phyloP scores from a whole-genome alignment of 37 sponge, comb jelly and placozoan species.

The Cliona cf. orientalis region DNA sequence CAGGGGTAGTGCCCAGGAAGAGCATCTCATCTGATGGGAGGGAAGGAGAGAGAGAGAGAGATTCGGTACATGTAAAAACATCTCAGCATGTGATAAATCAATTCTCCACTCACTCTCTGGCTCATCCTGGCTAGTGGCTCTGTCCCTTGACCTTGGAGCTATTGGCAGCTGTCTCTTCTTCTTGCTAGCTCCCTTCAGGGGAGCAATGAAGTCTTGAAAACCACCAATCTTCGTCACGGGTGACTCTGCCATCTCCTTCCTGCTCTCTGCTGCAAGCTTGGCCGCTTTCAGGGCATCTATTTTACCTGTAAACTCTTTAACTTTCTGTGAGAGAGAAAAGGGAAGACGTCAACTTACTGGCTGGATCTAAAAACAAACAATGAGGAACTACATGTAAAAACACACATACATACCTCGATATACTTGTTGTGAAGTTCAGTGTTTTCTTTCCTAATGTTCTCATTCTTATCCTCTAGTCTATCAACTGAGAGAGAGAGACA shows the following conservation, averaged over 20 bases:
- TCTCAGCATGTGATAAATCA: too few species aligned
- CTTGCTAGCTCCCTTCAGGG: constrained; percentile 26
- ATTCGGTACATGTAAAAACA: too few species aligned
- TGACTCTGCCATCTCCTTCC: constrained; percentile 2
- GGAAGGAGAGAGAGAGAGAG: background rate
- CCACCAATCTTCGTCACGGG: constrained; percentile 24
- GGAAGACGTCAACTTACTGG: too few species aligned
- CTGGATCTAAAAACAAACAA: too few species aligned
- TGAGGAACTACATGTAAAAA: too few species aligned
- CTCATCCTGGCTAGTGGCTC: background rate
- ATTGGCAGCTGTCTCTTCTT: constrained; percentile 49
- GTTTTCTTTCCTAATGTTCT: constrained; percentile 38
- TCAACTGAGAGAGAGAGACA: constrained; percentile 19
- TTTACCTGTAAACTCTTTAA: constrained; percentile 21
- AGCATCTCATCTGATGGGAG: background rate
- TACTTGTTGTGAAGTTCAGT: constrained; percentile 55
- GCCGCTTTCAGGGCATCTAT: constrained; percentile 17
- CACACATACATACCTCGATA: constrained; percentile 39
- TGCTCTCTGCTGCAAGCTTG: constrained; percentile 1
- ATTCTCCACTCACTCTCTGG: background rate
- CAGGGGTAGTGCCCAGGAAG: constrained; percentile 48
- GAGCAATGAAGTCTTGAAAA: constrained; percentile 60
- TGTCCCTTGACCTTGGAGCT: constrained; percentile 9
- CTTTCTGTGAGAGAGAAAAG: constrained; percentile 8
- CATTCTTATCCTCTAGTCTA: constrained; percentile 41